Conservation (phyloP, 2,797 vertebrate species). For the Poecile montanus region DNA sequence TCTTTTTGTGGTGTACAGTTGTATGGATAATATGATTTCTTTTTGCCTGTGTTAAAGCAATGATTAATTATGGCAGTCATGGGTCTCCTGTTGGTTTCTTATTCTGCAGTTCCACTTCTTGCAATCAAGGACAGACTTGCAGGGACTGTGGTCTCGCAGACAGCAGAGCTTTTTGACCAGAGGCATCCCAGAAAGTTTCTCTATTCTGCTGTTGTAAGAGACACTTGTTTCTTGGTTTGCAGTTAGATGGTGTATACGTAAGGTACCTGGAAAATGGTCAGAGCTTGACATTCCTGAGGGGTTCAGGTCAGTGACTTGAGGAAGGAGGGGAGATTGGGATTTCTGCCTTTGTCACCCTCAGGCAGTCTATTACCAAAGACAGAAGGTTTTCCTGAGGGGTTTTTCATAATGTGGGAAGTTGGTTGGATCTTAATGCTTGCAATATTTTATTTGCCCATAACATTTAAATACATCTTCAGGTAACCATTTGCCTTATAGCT, state of each 20-base stretch:
- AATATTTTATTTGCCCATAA: slow-evolving; percentile 84
- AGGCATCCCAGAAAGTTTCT: neutral
- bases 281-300: neutral
- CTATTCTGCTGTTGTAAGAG: neutral
- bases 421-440: slow-evolving; percentile 84
- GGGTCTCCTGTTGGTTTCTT: neutral
- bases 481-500: slow-evolving; percentile 96
- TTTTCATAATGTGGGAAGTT: slow-evolving; percentile 73
- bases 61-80: neutral
- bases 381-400: slow-evolving; percentile 67
- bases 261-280: neutral
- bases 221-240: neutral
- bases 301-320: neutral
- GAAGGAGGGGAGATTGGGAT: neutral
- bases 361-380: slow-evolving; percentile 86
- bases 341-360: slow-evolving; percentile 77
- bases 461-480: slow-evolving; percentile 90
- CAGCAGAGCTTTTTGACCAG: neutral
- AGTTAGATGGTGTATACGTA: neutral
- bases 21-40: neutral
- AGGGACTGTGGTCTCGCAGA: neutral
- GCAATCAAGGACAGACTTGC: neutral
- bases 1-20: neutral
- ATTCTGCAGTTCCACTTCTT: neutral
- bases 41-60: neutral